A percentile compares a stretch with the other conserved stretches of the same genome.
Evolutionary conservation across 2,113 vertebrate species (phyloP).

Genomic region (Anseranas semipalmata): DNA sequence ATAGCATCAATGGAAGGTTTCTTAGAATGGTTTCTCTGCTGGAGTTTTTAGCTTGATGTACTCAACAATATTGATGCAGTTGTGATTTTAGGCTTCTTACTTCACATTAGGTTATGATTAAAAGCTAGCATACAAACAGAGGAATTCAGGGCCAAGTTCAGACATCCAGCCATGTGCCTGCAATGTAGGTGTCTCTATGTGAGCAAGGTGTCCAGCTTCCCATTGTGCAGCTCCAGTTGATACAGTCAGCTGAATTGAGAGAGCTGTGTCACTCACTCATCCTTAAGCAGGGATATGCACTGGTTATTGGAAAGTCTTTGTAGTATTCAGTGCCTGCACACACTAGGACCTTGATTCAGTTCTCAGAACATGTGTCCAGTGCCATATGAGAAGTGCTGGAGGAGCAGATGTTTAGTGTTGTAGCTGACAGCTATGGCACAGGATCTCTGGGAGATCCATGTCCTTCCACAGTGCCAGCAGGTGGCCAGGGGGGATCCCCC

Average conservation of each 20-base stretch:
- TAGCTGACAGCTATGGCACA: neutral
- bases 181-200: neutral
- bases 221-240: neutral
- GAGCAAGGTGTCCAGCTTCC: neutral
- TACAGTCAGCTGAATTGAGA: neutral
- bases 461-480: neutral
- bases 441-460: neutral
- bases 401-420: neutral
- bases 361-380: neutral
- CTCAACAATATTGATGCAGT: neutral
- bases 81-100: neutral
- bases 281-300: neutral
- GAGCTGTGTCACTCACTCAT: neutral
- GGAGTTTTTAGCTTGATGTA: neutral
- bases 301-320: neutral
- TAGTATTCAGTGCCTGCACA: neutral
- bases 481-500: rapidly evolving
- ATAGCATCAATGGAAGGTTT: neutral
- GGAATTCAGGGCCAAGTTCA: neutral
- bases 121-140: neutral
- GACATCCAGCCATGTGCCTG: neutral
- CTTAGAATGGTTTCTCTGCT: neutral
- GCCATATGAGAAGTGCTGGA: neutral
- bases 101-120: neutral
- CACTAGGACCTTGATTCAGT: neutral